phyloP scores from a whole-genome alignment of 2,113 vertebrate species.

The Seriola dumerili region DNA sequence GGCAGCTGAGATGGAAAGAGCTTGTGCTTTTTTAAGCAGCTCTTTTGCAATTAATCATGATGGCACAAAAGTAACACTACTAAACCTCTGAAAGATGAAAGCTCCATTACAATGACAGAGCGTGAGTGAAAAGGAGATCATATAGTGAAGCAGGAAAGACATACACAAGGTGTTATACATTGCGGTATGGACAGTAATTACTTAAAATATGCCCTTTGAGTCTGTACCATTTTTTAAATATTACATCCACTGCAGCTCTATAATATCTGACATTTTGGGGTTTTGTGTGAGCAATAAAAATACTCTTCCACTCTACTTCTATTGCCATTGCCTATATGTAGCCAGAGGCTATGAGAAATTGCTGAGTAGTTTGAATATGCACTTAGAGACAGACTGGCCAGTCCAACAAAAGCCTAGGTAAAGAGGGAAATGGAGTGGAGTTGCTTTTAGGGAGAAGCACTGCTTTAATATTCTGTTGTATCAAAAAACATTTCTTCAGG shows the following conservation, averaged over 20 bases:
- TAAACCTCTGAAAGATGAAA: conserved; percentile 19
- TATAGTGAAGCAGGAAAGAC: neutral
- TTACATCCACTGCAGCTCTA: conserved; percentile 17
- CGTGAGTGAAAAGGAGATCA: conserved; percentile 12
- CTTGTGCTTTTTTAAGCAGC: conserved; percentile 1
- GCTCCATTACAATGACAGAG: conserved; percentile 22
- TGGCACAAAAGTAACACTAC: conserved; percentile 3
- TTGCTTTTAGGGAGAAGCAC: conserved; percentile 62
- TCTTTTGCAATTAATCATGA: conserved; percentile 32
- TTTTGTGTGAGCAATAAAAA: conserved; percentile 40
- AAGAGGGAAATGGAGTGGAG: conserved; percentile 58
- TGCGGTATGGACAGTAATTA: conserved; percentile 10
- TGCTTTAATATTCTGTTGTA: conserved; percentile 65
- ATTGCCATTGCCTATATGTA: conserved; percentile 36
- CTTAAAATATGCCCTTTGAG: neutral
- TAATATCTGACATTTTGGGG: conserved; percentile 32
- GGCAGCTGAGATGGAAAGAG: neutral
- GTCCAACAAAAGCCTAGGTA: conserved; percentile 59
- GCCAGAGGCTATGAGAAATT: conserved; percentile 58
- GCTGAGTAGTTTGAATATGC: conserved; percentile 74
- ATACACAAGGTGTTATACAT: neutral
- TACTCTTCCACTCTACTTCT: conserved; percentile 38
- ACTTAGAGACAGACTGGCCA: conserved; percentile 57
- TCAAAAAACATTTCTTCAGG: conserved; percentile 44
- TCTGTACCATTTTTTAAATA: conserved; percentile 3